Percentiles rank a stretch among this genome's conserved stretches.
Conservation (phyloP, 2,113 vertebrate species). For the Daboia siamensis region DNA sequence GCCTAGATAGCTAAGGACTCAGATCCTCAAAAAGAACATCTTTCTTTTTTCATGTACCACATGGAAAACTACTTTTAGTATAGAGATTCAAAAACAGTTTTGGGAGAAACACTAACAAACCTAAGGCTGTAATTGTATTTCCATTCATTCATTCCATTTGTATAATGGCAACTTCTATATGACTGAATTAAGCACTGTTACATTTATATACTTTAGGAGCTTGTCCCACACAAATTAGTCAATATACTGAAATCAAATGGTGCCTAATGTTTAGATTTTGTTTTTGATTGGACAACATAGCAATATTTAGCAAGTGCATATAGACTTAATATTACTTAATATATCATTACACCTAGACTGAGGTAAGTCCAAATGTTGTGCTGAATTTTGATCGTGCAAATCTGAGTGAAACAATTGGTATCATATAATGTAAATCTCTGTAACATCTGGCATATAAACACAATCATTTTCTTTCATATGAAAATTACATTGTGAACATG, state of each 20-base stretch:
- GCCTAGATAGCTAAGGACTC: not conserved
- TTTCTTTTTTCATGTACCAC: not conserved
- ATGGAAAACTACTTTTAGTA: not conserved
- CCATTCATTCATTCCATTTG: not conserved
- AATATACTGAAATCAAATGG: not conserved
- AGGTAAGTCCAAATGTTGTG: not conserved
- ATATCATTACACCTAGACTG: not conserved
- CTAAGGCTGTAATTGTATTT: not conserved
- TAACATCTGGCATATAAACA: not conserved
- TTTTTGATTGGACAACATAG: not conserved
- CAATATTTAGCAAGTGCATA: not conserved
- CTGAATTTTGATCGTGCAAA: not conserved
- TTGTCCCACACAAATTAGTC: not conserved
- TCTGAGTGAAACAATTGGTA: not conserved
- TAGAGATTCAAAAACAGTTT: not conserved
- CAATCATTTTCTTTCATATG: not conserved
- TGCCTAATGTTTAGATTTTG: not conserved
- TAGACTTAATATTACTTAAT: not conserved
- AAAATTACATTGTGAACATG: not conserved
- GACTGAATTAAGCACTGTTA: not conserved
- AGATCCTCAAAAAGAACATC: not conserved
- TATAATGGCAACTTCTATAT: not conserved
- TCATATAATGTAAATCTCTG: not conserved
- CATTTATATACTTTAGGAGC: not conserved
- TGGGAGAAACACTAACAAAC: not conserved